phyloP scores from a whole-genome alignment of 2,888 invertebrate species.

The Caenorhabditis afra region DNA sequence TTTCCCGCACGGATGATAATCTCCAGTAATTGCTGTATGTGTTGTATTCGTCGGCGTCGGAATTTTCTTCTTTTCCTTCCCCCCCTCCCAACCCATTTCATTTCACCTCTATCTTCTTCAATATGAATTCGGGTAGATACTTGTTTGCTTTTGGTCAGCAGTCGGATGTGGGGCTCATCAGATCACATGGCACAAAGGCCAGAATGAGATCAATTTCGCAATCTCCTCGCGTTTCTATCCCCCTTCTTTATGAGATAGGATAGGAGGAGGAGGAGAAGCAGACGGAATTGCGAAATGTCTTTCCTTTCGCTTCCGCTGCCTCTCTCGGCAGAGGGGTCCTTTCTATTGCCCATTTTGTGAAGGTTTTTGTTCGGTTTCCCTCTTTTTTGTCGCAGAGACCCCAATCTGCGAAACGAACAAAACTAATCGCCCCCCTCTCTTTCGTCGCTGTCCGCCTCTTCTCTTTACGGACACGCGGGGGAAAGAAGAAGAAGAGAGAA shows the following conservation, averaged over 20 bases:
- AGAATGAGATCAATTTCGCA: slow-evolving; percentile 44
- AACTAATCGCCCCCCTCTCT: slow-evolving; percentile 42
- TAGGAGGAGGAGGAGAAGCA: background rate
- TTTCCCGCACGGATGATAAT: slow-evolving; percentile 15
- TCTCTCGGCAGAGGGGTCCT: no score
- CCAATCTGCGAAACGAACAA: slow-evolving; percentile 37
- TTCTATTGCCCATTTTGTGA: no score
- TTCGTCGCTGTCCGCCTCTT: background rate
- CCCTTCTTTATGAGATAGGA: background rate
- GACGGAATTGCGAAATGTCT: slow-evolving; percentile 14
- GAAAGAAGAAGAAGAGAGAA: no score
- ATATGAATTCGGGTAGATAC: background rate
- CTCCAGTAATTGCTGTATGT: slow-evolving; percentile 23
- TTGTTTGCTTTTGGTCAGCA: slow-evolving; percentile 53
- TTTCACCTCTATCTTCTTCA: background rate
- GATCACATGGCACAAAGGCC: slow-evolving; percentile 43
- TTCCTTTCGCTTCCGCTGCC: no score
- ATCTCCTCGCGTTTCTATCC: slow-evolving; percentile 14
- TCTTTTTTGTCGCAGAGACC: background rate
- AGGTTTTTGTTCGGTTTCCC: no score
- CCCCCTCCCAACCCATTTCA: slow-evolving; percentile 2
- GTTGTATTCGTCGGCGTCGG: background rate
- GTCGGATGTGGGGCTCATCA: slow-evolving; percentile 16
- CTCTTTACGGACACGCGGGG: slow-evolving; percentile 39
- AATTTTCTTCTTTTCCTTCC: background rate